Conservation (phyloP, 2,113 vertebrate species). For the Rhabdornis inornatus region DNA sequence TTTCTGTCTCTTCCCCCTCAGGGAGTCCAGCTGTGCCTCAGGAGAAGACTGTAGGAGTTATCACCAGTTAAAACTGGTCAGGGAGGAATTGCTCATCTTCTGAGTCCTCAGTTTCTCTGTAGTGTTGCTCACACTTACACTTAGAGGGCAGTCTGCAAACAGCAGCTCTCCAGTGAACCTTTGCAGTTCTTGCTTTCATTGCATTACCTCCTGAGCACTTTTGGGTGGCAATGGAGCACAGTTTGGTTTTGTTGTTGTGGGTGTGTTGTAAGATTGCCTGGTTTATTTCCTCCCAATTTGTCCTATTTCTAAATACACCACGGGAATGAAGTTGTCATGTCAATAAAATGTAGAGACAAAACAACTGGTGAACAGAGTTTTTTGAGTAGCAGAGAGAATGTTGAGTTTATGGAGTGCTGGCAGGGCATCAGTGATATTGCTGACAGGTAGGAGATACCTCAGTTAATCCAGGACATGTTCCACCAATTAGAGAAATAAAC, state of each 20-base stretch:
- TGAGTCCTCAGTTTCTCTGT: neutral
- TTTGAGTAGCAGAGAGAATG: neutral
- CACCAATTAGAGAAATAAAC: neutral
- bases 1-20: neutral
- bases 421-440: neutral
- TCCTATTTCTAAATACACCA: neutral
- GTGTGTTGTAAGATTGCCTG: neutral
- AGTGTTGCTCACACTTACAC: accelerated
- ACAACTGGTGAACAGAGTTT: neutral
- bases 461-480: accelerated
- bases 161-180: neutral
- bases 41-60: neutral
- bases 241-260: neutral
- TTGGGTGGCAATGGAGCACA: neutral
- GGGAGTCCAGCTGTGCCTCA: neutral
- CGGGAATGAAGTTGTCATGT: neutral
- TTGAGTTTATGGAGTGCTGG: neutral
- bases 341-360: neutral
- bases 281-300: accelerated
- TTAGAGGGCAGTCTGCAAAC: neutral
- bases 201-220: neutral
- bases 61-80: neutral
- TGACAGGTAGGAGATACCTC: neutral
- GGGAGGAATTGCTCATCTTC: neutral
- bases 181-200: neutral